A percentile compares a stretch with the other conserved stretches of the same genome.
Conservation (phyloP, 2,113 vertebrate genomes). For the Cololabis saira region DNA sequence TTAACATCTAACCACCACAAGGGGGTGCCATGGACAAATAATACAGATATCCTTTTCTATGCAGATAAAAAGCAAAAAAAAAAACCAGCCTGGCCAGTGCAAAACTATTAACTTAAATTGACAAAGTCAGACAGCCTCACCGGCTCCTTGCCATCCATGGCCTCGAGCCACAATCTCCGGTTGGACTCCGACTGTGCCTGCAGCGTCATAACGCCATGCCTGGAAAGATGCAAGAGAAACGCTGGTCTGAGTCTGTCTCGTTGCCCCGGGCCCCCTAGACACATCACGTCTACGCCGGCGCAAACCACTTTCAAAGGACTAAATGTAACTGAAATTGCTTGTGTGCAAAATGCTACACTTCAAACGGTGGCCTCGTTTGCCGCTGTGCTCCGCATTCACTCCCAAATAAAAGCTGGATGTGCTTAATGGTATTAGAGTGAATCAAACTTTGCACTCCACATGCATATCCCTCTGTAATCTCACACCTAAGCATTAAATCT, state of each 20-base stretch:
- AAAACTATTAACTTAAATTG: constrained; percentile 30
- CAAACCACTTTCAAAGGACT: constrained; percentile 67
- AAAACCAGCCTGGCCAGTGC: neutral
- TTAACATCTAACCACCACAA: constrained; percentile 27
- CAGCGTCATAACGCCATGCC: constrained; percentile 93
- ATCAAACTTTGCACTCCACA: constrained; percentile 48
- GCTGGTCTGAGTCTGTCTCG: constrained; percentile 60
- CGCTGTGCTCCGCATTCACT: constrained; percentile 49
- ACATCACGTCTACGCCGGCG: constrained; percentile 65
- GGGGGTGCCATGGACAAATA: constrained; percentile 52
- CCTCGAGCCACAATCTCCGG: constrained; percentile 95
- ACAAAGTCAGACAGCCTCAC: constrained; percentile 77
- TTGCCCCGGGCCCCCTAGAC: constrained; percentile 47
- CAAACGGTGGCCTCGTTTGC: constrained; percentile 46
- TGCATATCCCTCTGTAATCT: constrained; percentile 38
- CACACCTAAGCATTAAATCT: constrained; percentile 10
- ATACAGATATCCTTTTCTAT: neutral
- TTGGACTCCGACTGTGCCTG: constrained; percentile 96
- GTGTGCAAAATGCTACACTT: constrained; percentile 66
- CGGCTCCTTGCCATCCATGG: constrained; percentile 98
- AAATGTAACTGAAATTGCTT: constrained; percentile 61
- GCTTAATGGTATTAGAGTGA: constrained; percentile 36
- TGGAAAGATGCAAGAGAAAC: constrained; percentile 74
- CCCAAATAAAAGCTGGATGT: constrained; percentile 51
- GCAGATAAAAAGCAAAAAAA: neutral